A percentile compares a stretch with the other conserved stretches of the same genome.
Evolutionary conservation across 2,888 invertebrate species (phyloP).

Genomic region (Drosophila nr. perissopoda): DNA sequence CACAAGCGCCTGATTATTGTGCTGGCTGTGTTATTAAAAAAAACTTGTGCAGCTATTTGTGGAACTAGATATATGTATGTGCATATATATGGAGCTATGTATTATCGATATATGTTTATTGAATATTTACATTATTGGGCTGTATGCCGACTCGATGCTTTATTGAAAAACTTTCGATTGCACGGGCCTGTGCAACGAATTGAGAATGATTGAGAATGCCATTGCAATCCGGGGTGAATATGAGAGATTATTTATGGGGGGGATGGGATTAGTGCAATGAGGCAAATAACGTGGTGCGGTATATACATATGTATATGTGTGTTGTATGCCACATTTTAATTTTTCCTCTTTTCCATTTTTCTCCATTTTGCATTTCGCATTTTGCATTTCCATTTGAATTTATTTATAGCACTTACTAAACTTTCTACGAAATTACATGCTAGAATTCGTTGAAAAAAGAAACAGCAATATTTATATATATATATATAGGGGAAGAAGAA

Average conservation of each 20-base stretch:
- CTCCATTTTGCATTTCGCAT: constrained; percentile 30
- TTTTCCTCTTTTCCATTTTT: constrained; percentile 26
- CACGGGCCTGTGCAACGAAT: background rate
- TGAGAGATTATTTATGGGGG: background rate
- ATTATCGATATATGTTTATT: constrained; percentile 23
- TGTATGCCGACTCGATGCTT: constrained; percentile 43
- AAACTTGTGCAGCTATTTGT: constrained; percentile 11
- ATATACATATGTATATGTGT: background rate
- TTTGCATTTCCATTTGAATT: constrained; percentile 56
- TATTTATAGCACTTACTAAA: constrained; percentile 70
- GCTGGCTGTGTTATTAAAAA: constrained; percentile 16
- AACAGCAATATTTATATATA: background rate
- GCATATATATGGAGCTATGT: constrained; percentile 1
- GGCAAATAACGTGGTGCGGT: constrained; percentile 19
- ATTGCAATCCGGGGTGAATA: background rate
- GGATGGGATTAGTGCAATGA: constrained; percentile 44
- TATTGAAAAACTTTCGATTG: constrained; percentile 68
- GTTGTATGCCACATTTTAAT: constrained; percentile 40
- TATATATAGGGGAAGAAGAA: background rate
- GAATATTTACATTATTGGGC: constrained; percentile 38
- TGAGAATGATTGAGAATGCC: constrained; percentile 4
- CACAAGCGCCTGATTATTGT: background rate
- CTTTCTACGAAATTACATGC: constrained; percentile 75
- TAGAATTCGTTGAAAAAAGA: constrained; percentile 46
- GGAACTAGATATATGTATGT: background rate